phyloP scores from a whole-genome alignment of 1,140 invertebrate genomes.

The Ceratina calcarata region DNA sequence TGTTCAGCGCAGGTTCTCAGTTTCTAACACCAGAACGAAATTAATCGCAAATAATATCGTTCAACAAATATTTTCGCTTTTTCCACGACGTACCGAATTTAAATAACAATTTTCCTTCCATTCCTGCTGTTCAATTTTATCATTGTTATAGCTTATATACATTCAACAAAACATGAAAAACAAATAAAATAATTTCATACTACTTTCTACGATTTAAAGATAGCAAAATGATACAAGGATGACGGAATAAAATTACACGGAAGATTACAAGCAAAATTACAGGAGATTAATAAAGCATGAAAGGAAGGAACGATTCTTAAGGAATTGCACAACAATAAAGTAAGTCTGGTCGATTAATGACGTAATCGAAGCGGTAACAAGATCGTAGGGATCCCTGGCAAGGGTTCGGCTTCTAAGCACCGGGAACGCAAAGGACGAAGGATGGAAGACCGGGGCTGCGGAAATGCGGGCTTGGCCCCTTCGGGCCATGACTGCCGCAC shows the following conservation, averaged over 20 bases:
- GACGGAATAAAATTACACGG: neutral
- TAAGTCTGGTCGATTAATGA: slow-evolving; percentile 2
- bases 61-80: no score
- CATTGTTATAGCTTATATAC: no score
- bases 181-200: no score
- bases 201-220: no score
- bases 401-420: slow-evolving; percentile 22
- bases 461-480: slow-evolving; percentile 75
- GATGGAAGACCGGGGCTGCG: slow-evolving; percentile 70
- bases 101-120: no score
- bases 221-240: no score
- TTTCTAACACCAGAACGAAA: no score
- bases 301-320: neutral
- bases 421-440: slow-evolving; percentile 49
- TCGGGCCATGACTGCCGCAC: slow-evolving; percentile 75
- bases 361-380: slow-evolving; percentile 15
- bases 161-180: no score
- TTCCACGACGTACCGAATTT: no score
- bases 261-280: neutral
- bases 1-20: neutral
- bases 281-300: neutral
- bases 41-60: no score
- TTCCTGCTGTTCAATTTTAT: no score
- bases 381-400: slow-evolving; percentile 9
- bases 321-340: slow-evolving; percentile 1